Base-by-base conservation (phyloP, 2,113 vertebrate species). In the Dipodomys ordii region DNA sequence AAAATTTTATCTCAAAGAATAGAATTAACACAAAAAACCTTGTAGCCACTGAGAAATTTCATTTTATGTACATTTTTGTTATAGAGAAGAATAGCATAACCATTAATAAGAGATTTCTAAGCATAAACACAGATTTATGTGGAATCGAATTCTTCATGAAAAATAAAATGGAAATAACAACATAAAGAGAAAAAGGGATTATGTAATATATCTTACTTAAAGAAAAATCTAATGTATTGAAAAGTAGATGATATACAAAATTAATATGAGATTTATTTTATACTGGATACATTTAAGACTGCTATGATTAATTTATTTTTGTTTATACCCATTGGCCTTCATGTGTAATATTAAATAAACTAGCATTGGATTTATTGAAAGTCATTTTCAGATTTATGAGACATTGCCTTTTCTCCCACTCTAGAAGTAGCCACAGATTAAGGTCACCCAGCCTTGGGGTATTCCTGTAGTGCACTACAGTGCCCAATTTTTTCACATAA, bases 181-280 rank as follows among this genome's bases (percentile, higher is more conserved):
- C 44, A 72, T 8, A 82, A 92, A 81, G 35, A 53, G 35, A 22
- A 74, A 86, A 79, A 83, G 3, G 5, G 82, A 19, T 1, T 6
- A 57, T 19, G 12, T 53, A 57, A 27, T 84, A 74, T 60, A 72
- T 93, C 30, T 88, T 19, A 74, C 16, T 88, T 90, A 86, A 68
- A 85, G 35, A 39, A 62, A 85, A 87, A 3, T 1, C 73, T 77
- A 20, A 39, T 69, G 57, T 81, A 53, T 72, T 80, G 81, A 73
- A 82, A 93, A 71, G 32, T 39, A 95, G 30, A 72, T 74, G 18
- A 9, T 39, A 8, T 57, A 32, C 27, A 60, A 67, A 85, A 85
- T 79, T 85, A 85, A n/a, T 44, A 44, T 39, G 4, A 28, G 28
- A 62, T 90, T 94, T 83, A 46, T 81, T 15, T 83, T 91, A 32